Base-by-base conservation (phyloP, 2,797 vertebrate genomes). In the Cossypha caffra region DNA sequence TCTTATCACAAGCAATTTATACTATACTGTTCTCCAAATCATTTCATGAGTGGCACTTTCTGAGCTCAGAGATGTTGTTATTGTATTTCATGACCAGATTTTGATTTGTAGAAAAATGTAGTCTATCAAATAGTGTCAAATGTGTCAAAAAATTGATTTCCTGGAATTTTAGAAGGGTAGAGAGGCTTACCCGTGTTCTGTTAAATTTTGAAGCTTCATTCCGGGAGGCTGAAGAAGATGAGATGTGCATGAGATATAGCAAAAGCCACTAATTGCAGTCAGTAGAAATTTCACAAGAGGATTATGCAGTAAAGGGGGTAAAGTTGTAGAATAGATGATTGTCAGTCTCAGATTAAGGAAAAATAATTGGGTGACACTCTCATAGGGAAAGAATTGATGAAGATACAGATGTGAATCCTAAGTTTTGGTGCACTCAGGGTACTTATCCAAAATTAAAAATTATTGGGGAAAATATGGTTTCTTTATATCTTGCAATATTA, bases 1-100 rank as follows among this genome's bases (percentile, higher is more conserved):
- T 80, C 52, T 92, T 67, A 87, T 73, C 54, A 79, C 35, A 91
- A 93, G 42, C 50, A 81, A 90, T 90, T 91, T 90, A 47, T 50
- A 69, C 20, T 43, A 16, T 31, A 31, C 26, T 75, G 11, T 84
- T 66, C 58, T 72, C 54, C 31, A 84, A 87, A 89, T n/a, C 21
- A 55, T 58, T 83, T 54, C 38, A 50, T 52, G 47, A 91, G 47
- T 83, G 75, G 7, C 26, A 74, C 52, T 84, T 94, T 64, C 50
- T 73, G 57, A 86, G 23, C 29, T 90, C 54, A 58, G 11, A 74
- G 57, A 45, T 68, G 20, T 28, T 89, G 48, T 48, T 80, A 51
- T 50, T 66, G 31, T 72, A 50, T 85, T 90, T 83, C 48, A 59
- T 83, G 19, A 54, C 13, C 24, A 63, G 57, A 88, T 10, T 84